phyloP scores from a whole-genome alignment of 2,113 vertebrate genomes.

The Pachycephala philippinensis region DNA sequence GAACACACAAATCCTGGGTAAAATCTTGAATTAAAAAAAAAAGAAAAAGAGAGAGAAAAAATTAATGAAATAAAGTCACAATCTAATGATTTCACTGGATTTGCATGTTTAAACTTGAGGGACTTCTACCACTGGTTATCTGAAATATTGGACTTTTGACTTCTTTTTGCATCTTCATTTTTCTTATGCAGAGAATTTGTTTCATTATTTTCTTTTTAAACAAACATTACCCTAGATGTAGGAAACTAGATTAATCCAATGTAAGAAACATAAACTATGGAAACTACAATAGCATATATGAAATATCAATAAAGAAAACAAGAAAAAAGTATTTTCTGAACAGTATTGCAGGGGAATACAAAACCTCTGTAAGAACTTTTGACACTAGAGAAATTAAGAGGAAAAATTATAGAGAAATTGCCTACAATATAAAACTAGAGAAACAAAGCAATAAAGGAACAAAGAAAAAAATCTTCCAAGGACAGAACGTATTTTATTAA shows the following conservation, averaged over 20 bases:
- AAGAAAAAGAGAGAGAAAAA: background rate
- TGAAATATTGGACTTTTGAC: background rate
- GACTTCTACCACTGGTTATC: background rate
- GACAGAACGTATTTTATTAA: slow-evolving; percentile 2
- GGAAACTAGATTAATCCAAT: background rate
- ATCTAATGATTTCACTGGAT: background rate
- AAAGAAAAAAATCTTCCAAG: background rate
- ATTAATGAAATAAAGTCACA: background rate
- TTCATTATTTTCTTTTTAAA: background rate
- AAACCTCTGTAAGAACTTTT: background rate
- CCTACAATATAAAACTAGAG: background rate
- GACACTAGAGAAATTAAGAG: background rate
- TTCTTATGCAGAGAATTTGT: background rate
- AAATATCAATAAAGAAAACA: background rate
- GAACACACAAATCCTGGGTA: background rate
- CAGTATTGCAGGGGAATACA: background rate
- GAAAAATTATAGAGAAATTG: background rate
- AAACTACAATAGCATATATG: background rate
- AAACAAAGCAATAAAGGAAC: background rate
- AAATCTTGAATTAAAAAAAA: background rate
- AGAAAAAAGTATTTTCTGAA: background rate
- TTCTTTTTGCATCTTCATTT: background rate
- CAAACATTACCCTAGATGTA: background rate
- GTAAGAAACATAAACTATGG: background rate
- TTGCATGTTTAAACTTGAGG: background rate